Base-by-base conservation (phyloP, 2,888 invertebrate species). In the Brenthis daphne region DNA sequence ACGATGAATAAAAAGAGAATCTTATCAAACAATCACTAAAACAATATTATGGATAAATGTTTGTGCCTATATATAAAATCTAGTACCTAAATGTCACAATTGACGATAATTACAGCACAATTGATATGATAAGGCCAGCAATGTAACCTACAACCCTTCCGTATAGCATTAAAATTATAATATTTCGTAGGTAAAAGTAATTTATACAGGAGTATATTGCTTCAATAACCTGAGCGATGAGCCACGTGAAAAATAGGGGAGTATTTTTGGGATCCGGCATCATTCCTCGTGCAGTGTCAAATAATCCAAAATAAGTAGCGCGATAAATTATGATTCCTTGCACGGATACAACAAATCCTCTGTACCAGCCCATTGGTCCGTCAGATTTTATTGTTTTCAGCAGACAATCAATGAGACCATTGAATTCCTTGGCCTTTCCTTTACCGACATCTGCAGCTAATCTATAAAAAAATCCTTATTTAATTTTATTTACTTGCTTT, bases 241-340 rank as follows among this genome's bases (percentile, higher is more conserved):
- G 94, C 98, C 98, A 99, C 70, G 97, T 97, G 77, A 98, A 87
- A 75, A 98, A 90, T 84, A 99, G 93, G 65, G 98, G 96, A 65
- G 98, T 97, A 84, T 96, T 97, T 94, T 97, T 96, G 51, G 97
- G 96, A 84, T 98, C 97, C 14, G 98, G 97, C 80, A 98, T 91
- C 94, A 97, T 95, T 76, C 96, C 96, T 86, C 97, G 96, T 77
- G 97, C 97, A 65, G 98, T 98, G 87, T 98, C 98, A 88, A 96
- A 98, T 93, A 97, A 96, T 70, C 98, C 98, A 87, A 98, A 98
- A 94, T 98, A 98, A 63, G 98, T 96, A 48, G 98, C 98, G 83
- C 98, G 96, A 93, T 98, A 99, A 85, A 98, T 98, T 84, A 98
- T 96, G 87, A 98, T 98, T 83, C 98, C 98, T 93, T 98, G 98